Evolutionary conservation across 2,888 invertebrate genomes (phyloP), one percentile per base, ranked within the genome.

Genomic region (Phlogophora meticulosa): DNA sequence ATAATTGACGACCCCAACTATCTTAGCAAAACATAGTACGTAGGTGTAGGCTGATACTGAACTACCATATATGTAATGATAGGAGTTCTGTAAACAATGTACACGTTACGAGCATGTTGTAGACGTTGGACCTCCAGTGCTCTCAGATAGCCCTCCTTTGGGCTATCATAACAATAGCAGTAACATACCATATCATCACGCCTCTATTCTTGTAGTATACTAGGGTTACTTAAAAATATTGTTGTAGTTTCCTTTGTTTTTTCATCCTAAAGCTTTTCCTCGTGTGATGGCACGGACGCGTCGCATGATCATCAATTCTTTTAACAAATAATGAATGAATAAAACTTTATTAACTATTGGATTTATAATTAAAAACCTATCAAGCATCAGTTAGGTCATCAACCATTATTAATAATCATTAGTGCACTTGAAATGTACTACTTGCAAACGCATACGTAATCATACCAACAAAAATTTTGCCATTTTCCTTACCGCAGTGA

Each of bases 1-100:
- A 70, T 79, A 61, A 69, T 64, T 66, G 61, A 56, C 75, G 79
- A 76, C 80, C 79, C n/a, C 48, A 48, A 28, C 53, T 74, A 76
- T 76, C 79, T 75, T n/a, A 70, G 46, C 57, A 61, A 61, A 75
- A 76, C 75, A 60, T 74, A 74, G 20, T 75, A 76, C 70, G 75
- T 59, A 62, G 65, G 42, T 61, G 60, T 78, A 60, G 48, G 66
- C 46, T 59, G 38, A 69, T 69, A 74, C 52, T 13, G 48, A 55
- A 51, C 46, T 75, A 73, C 78, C 51, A 40, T n/a, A n/a, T 28
- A 28, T 42, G 49, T 22, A 49, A 13, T 62, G 46, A 56, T 66
- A 66, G 28, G 43, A 52, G 28, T 64, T 53, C 67, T 70, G 67
- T 73, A 79, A 82, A 79, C 82, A 82, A 70, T 61, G 17, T 53